These are phyloP conservation scores for Shargacucullia verbasci DNA, from an alignment of 2,888 invertebrate species.

Conservation along the genomic window DNA sequence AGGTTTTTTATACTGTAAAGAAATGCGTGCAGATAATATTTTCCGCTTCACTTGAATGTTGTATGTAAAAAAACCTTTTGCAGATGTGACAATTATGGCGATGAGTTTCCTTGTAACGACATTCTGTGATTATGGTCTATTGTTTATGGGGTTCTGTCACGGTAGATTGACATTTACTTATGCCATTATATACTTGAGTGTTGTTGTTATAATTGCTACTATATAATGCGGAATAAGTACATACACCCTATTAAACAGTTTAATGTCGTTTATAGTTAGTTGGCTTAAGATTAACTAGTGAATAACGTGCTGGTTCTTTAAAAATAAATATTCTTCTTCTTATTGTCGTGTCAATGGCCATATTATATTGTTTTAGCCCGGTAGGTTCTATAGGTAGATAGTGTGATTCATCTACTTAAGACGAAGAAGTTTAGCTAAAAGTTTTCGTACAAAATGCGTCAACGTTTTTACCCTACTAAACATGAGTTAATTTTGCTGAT, in stretches of 20 bases:
- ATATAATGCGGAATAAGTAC: constrained; percentile 16
- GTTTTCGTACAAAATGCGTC: too few species aligned
- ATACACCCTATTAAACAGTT: constrained; percentile 3
- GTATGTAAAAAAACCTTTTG: constrained; percentile 64
- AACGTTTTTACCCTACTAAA: too few species aligned
- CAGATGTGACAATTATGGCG: constrained; percentile 73
- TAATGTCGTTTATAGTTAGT: too few species aligned
- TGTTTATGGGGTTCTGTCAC: constrained; percentile 59
- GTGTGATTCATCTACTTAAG: too few species aligned
- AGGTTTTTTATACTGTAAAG: constrained; percentile 57
- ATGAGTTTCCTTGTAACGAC: constrained; percentile 65
- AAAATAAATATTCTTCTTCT: too few species aligned
- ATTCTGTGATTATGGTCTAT: constrained; percentile 56
- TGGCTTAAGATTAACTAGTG: too few species aligned
- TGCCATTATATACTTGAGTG: constrained; percentile 17
- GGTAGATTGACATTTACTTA: constrained; percentile 55
- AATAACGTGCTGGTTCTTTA: too few species aligned
- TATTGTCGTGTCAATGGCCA: too few species aligned
- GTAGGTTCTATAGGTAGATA: too few species aligned
- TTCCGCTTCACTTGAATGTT: constrained; percentile 72
- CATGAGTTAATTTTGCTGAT: too few species aligned
- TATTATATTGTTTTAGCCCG: too few species aligned
- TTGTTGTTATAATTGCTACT: constrained; percentile 27
- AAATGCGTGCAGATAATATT: constrained; percentile 83
- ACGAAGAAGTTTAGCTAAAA: too few species aligned